Evolutionary conservation across 2,113 vertebrate genomes (phyloP).

Genomic region (Apteryx mantelli): DNA sequence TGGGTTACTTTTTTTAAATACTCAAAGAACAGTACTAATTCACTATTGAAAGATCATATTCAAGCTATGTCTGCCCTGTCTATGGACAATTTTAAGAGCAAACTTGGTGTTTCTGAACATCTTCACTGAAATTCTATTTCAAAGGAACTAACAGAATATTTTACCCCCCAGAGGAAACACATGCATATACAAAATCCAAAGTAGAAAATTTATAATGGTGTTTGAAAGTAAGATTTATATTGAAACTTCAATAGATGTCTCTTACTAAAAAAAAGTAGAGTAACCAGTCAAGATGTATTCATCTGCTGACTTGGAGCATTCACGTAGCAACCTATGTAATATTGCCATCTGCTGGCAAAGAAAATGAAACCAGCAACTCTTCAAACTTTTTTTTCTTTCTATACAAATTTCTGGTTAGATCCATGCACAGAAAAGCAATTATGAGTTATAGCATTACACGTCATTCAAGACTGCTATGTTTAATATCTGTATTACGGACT

Average conservation of each 20-base stretch:
- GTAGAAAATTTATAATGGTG: not conserved
- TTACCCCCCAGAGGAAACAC: not conserved
- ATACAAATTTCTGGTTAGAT: not conserved
- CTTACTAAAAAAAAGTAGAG: not conserved
- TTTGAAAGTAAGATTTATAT: not conserved
- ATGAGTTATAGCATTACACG: not conserved
- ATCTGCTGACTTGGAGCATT: not conserved
- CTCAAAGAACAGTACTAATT: not conserved
- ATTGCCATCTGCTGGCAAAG: slow-evolving; percentile 34
- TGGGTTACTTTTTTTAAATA: not conserved
- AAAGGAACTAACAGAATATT: not conserved
- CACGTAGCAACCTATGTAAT: not conserved
- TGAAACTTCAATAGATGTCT: not conserved
- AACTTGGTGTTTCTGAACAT: not conserved
- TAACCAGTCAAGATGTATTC: not conserved
- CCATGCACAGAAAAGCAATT: not conserved
- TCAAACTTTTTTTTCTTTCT: not conserved
- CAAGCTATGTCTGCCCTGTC: not conserved
- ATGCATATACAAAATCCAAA: not conserved
- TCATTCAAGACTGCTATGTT: not conserved
- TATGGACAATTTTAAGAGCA: not conserved
- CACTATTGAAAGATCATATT: not conserved
- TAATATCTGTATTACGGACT: not conserved
- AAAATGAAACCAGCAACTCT: not conserved
- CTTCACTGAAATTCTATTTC: not conserved